Conservation (phyloP, 37 sponge, comb jelly and placozoan species). For the Spongilla lacustris region DNA sequence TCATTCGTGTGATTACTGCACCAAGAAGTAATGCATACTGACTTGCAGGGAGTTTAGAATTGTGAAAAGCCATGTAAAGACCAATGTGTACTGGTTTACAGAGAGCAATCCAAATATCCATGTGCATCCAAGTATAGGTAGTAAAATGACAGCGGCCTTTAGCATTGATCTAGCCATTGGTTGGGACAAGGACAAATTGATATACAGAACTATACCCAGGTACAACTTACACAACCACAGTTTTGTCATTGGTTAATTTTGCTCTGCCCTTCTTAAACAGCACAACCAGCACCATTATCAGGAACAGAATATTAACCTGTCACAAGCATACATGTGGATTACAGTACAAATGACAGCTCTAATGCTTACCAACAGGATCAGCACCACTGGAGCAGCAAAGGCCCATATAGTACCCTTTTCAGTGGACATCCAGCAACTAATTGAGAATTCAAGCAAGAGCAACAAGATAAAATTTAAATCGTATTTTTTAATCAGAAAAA, state of each 20-base stretch:
- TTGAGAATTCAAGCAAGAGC: neutral
- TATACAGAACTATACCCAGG: neutral
- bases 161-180: neutral
- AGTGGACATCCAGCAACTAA: conserved; percentile 29
- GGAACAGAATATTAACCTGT: neutral
- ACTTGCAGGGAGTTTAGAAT: conserved; percentile 55
- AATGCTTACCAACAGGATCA: conserved; percentile 30
- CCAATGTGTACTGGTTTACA: conserved; percentile 24
- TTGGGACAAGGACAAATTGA: neutral
- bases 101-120: conserved; percentile 47
- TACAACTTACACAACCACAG: no score
- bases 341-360: neutral
- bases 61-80: conserved; percentile 51
- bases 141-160: neutral
- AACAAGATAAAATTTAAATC: neutral
- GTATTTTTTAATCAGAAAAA: no score
- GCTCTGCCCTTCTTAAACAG: neutral
- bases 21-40: neutral
- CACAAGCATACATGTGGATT: neutral
- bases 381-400: conserved; percentile 25
- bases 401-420: conserved; percentile 29
- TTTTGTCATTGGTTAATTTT: neutral
- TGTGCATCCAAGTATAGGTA: conserved; percentile 5
- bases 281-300: neutral
- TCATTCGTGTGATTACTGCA: neutral